Conservation (phyloP, 2,888 invertebrate genomes). For the Anarsia innoxiella region DNA sequence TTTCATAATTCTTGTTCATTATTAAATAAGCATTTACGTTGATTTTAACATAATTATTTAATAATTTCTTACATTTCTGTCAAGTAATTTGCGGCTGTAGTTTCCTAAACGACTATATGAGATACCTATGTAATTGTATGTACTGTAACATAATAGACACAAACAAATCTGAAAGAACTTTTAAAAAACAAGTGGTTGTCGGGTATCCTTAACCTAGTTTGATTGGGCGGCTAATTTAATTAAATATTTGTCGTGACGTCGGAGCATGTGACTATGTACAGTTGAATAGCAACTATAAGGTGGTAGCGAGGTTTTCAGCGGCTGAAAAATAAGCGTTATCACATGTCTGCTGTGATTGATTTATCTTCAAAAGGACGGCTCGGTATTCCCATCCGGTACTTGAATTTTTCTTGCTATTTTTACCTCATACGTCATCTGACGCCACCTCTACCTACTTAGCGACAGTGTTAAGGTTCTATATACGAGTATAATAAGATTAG, state of each 20-base stretch:
- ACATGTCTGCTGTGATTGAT: slow-evolving; percentile 54
- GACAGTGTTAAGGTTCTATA: no score
- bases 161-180: not conserved
- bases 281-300: no score
- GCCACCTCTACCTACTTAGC: not conserved
- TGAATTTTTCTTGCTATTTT: not conserved
- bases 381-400: slow-evolving; percentile 6
- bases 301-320: no score
- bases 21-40: no score
- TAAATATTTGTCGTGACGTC: slow-evolving; percentile 44
- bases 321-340: slow-evolving; percentile 33
- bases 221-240: slow-evolving; percentile 30
- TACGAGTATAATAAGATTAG: no score
- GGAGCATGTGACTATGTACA: slow-evolving; percentile 55
- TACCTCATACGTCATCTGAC: not conserved
- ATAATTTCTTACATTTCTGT: no score
- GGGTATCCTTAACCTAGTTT: slow-evolving; percentile 35
- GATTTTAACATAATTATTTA: no score
- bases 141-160: no score
- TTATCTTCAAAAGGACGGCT: slow-evolving; percentile 36
- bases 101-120: no score
- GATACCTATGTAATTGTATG: no score
- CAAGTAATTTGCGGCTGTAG: no score
- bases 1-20: no score
- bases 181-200: slow-evolving; percentile 1